Percentiles rank a stretch among this genome's conserved stretches.
Conservation (phyloP, 2,113 vertebrate genomes). For the Ranitomeya imitator region DNA sequence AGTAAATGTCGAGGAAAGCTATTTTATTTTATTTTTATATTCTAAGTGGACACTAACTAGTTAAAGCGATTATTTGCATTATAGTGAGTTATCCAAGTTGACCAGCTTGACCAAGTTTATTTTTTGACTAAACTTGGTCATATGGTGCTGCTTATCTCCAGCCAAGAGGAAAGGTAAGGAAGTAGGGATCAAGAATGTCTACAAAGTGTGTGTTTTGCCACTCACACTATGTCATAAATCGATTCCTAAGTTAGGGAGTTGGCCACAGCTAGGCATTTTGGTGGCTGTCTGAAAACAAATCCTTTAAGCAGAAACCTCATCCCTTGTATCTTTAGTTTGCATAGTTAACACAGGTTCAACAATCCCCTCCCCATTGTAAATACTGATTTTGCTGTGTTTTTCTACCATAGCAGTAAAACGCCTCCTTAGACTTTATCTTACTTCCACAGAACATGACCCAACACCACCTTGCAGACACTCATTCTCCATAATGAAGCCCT, state of each 20-base stretch:
- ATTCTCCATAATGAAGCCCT: slow-evolving; percentile 32
- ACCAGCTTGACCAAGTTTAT: no score
- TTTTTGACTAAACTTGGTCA: no score
- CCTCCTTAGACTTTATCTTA: slow-evolving; percentile 21
- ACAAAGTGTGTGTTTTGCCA: not conserved
- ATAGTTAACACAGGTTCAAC: slow-evolving; percentile 6
- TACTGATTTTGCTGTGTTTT: slow-evolving; percentile 29
- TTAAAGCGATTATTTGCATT: no score
- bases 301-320: not conserved
- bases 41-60: no score
- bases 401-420: slow-evolving; percentile 26
- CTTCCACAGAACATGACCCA: slow-evolving; percentile 27
- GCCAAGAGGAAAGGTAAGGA: no score
- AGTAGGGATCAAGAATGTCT: not conserved
- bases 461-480: slow-evolving; percentile 7
- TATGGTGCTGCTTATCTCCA: no score
- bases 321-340: slow-evolving; percentile 11
- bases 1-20: no score
- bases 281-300: not conserved
- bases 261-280: not conserved
- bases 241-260: not conserved
- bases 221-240: not conserved
- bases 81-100: no score
- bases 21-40: no score
- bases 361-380: slow-evolving; percentile 13